Evolutionary conservation across 2,888 invertebrate species (phyloP).

Genomic region (Drosophila limbata): DNA sequence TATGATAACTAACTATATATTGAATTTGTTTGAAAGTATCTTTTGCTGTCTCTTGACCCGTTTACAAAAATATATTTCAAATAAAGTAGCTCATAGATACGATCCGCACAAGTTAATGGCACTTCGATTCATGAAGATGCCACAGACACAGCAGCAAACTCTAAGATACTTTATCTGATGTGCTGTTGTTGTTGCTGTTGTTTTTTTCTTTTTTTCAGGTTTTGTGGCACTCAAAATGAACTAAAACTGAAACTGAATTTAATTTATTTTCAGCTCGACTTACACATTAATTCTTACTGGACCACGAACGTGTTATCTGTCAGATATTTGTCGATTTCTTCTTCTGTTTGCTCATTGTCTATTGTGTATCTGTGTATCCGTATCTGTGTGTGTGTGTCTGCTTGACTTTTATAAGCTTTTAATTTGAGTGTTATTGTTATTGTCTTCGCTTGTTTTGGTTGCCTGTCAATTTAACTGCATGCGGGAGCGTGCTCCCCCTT

Average conservation of each 20-base stretch:
- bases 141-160: conserved; percentile 40
- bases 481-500: conserved; percentile 42
- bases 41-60: conserved; percentile 8
- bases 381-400: conserved; percentile 26
- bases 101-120: conserved; percentile 41
- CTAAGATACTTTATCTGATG: conserved; percentile 73
- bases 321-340: conserved; percentile 61
- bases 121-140: conserved; percentile 25
- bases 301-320: conserved; percentile 60
- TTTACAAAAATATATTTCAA: conserved; percentile 11
- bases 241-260: conserved; percentile 49
- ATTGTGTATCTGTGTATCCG: conserved; percentile 6
- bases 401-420: conserved; percentile 79
- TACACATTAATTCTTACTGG: conserved; percentile 62
- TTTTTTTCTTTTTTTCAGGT: conserved; percentile 7
- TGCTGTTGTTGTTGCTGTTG: conserved; percentile 34
- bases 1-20: conserved; percentile 2
- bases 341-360: conserved; percentile 39
- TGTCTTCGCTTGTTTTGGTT: conserved; percentile 54
- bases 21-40: background rate
- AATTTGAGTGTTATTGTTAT: conserved; percentile 79
- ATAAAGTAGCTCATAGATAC: conserved; percentile 41
- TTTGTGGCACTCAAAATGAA: conserved; percentile 54
- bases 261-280: conserved; percentile 70
- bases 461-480: conserved; percentile 57